phyloP scores from a whole-genome alignment of 2,888 invertebrate genomes.

The Troides helena region DNA sequence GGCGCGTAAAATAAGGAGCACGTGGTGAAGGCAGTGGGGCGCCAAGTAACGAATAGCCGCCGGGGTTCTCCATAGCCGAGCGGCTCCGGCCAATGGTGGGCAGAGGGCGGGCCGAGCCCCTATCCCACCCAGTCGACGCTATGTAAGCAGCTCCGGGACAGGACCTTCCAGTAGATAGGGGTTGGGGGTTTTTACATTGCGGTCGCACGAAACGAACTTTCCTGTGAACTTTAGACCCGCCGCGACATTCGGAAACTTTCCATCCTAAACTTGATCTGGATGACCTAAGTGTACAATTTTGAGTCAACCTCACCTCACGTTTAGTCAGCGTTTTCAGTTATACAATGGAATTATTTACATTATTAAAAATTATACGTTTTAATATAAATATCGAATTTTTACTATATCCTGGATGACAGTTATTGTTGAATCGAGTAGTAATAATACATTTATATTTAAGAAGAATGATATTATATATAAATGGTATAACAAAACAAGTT shows the following conservation, averaged over 20 bases:
- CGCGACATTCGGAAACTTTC: constrained; percentile 21
- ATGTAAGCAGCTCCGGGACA: constrained; percentile 51
- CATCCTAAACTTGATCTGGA: constrained; percentile 2
- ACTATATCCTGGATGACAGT: too few relatives aligned
- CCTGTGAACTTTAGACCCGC: constrained; percentile 14
- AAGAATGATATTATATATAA: too few relatives aligned
- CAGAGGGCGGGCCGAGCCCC: constrained; percentile 52
- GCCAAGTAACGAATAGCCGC: constrained; percentile 56
- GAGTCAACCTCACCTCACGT: neutral
- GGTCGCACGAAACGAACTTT: constrained; percentile 24
- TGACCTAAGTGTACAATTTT: neutral
- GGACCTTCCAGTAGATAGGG: constrained; percentile 48
- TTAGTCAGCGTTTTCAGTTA: neutral
- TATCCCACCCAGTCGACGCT: constrained; percentile 57
- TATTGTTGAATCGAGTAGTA: too few relatives aligned
- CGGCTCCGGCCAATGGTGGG: constrained; percentile 54
- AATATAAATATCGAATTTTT: too few relatives aligned
- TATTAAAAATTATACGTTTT: neutral
- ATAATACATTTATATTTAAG: too few relatives aligned
- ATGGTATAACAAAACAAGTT: too few relatives aligned
- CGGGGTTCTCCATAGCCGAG: constrained; percentile 50
- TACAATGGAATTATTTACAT: neutral
- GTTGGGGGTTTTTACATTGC: constrained; percentile 43
- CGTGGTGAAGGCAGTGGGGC: constrained; percentile 61
- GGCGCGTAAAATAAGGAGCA: constrained; percentile 71